Evolutionary conservation across 37 sponge, comb jelly and placozoan species (phyloP), one percentile per base, ranked within the genome.

Genomic region (Aplysina aerophoba): DNA sequence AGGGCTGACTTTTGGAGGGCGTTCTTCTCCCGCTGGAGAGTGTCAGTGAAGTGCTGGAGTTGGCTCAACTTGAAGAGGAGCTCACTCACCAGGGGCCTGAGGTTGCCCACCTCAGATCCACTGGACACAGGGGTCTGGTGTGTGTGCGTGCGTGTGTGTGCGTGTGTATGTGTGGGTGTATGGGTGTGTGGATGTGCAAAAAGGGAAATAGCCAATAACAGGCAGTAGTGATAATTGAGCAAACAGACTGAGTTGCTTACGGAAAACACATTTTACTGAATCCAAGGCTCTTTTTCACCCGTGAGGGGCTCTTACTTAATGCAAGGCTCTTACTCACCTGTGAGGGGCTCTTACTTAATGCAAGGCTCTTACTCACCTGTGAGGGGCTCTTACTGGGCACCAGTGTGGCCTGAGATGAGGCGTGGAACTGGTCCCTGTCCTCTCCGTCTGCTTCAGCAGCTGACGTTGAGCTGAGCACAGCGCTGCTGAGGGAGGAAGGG

Each of bases 351-450:
- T n/a, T n/a, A n/a, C n/a, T n/a, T n/a, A 44, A 44, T 44, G 50
- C 8, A n/a, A 8, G 50, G 50, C 50, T 44, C 50, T 8, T 44
- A 44, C 8, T 44, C 50, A 44, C 50, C 50, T 44, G 50, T 44
- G 50, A 69, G 28, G 71, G 71, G 71, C 78, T 53, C 53, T 75
- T 53, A 75, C 78, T 50, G 37, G 78, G 78, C 40, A 75, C 78
- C 37, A 75, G 53, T 17, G 78, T 75, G 31, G 78, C 41, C 50
- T 44, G 50, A 11, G 50, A 44, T 8, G 50, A 11, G 50, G 8
- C 50, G 8, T 44, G 50, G 50, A 44, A 44, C 8, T 3, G 50
- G 6, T 44, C 50, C 50, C 50, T 44, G 1, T 75, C 78, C 21
- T 75, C 78, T 30, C 33, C 71, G 8, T 75, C 78, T 19, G 24